These are phyloP conservation scores for Callimorpha dominula DNA, from an alignment of 2,888 invertebrate genomes.

Conservation along the genomic window DNA sequence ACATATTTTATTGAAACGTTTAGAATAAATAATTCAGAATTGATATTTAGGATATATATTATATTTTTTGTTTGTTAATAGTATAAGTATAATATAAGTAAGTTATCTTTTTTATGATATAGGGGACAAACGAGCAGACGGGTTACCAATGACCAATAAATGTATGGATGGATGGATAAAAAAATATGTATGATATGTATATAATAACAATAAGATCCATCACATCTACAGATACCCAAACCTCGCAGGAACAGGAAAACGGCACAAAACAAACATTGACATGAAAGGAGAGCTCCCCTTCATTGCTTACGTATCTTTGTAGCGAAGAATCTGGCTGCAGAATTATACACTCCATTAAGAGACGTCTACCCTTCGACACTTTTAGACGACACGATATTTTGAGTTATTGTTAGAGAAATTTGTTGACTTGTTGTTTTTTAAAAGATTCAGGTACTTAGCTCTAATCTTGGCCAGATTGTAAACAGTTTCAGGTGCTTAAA, in stretches of 20 bases:
- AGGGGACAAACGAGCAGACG: too few species aligned
- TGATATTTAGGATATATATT: background rate
- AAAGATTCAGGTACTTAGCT: too few species aligned
- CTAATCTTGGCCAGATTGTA: too few species aligned
- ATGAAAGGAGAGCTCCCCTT: conserved; percentile 2
- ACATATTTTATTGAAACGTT: background rate
- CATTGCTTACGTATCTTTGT: background rate
- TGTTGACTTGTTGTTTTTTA: too few species aligned
- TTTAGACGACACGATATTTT: conserved; percentile 4
- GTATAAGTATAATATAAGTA: too few species aligned
- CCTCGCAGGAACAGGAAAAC: background rate
- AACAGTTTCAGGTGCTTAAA: too few species aligned
- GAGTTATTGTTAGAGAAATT: background rate
- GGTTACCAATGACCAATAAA: too few species aligned
- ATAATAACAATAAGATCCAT: background rate
- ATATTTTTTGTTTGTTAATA: too few species aligned
- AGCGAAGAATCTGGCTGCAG: conserved; percentile 11
- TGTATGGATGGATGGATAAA: background rate
- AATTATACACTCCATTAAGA: conserved; percentile 40
- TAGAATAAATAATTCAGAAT: background rate
- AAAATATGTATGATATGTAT: background rate
- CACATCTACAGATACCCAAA: background rate
- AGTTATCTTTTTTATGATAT: too few species aligned
- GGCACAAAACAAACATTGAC: conserved; percentile 12
- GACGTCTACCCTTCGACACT: conserved; percentile 3